Evolutionary conservation across 2,888 invertebrate species (phyloP).

Genomic region (Neoscelio sp.): DNA sequence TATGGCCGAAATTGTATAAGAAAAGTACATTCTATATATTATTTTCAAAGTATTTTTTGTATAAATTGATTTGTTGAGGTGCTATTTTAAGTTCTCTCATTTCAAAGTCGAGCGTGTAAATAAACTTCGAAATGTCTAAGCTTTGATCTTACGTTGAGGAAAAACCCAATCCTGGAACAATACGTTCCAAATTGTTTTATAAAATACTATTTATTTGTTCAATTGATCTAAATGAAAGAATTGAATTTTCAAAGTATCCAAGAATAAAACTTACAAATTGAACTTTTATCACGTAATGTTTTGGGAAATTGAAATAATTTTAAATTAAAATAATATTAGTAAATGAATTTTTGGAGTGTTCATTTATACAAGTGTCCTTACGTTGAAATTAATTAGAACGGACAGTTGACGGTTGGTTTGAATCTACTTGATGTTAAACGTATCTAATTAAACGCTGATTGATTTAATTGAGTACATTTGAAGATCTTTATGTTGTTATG

Average conservation of each 20-base stretch:
- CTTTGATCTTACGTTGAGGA: constrained; percentile 25
- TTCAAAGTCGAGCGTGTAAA: constrained; percentile 25
- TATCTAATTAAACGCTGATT: constrained; percentile 37
- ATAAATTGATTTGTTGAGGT: constrained; percentile 1
- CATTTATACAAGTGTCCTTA: constrained; percentile 23
- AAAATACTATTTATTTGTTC: neutral
- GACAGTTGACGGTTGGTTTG: constrained; percentile 10
- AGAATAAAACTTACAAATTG: too few species aligned
- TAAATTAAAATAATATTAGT: neutral
- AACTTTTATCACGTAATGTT: too few species aligned
- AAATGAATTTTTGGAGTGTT: neutral
- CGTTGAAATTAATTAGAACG: constrained; percentile 17
- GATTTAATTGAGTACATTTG: constrained; percentile 28
- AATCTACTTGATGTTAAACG: constrained; percentile 28
- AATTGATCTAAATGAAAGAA: too few species aligned
- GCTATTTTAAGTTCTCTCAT: constrained; percentile 10
- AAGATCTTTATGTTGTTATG: constrained; percentile 20
- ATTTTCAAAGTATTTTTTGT: too few species aligned
- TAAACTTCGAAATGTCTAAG: constrained; percentile 16
- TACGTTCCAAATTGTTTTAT: constrained; percentile 6
- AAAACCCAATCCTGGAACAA: neutral
- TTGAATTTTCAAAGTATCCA: too few species aligned
- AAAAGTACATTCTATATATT: too few species aligned
- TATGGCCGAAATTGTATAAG: too few species aligned
- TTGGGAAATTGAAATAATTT: constrained; percentile 1